Base-by-base conservation (phyloP, 1,140 invertebrate species). In the Dendrolimus kikuchii region DNA sequence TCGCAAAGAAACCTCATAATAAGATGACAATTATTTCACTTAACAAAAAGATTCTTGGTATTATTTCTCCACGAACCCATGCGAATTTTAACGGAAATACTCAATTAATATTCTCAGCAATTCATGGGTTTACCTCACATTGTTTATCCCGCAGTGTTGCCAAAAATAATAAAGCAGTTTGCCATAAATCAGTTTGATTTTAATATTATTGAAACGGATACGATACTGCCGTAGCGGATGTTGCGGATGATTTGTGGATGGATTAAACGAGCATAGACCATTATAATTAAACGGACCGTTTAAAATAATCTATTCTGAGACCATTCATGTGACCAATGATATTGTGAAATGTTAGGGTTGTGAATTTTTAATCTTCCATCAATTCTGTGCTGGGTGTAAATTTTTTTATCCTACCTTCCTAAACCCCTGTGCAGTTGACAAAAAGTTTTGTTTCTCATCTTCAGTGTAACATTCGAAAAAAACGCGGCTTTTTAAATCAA, bases 251-350 rank as follows among this genome's bases (percentile, higher is more conserved):
- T 62, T 63, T 61, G 61, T 64, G 66, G 54, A 39, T 39, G 51
- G 56, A 71, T 68, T 57, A 71, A 71, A 77, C 60, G 58, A 66
- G 46, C 60, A 37, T 46, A 40, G 62, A 55, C 41, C 44, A 46
- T 23, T 71, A 73, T 74, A 69, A 75, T 78, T 74, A 77, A 67
- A 59, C 54, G 45, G 6, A 62, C 63, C 8, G 62, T 68, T 73
- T 75, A 68, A 72, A 63, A 60, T 40, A 48, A 44, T 61, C 68
- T 77, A 76, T 79, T 77, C 66, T 70, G 44, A 59, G 60, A 54
- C 53, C 71, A 79, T 75, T 80, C 69, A 72, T 70, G 54, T 56
- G 58, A 46, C 49, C 57, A 60, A 66, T 68, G 67, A 64, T 50
- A 50, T 50, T 50, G 40, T 38, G 6, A 9, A 40, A 41, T 51